Evolutionary conservation across 1,140 invertebrate genomes (phyloP), one percentile per base, ranked within the genome.

Genomic region (Drosophila suzukii): DNA sequence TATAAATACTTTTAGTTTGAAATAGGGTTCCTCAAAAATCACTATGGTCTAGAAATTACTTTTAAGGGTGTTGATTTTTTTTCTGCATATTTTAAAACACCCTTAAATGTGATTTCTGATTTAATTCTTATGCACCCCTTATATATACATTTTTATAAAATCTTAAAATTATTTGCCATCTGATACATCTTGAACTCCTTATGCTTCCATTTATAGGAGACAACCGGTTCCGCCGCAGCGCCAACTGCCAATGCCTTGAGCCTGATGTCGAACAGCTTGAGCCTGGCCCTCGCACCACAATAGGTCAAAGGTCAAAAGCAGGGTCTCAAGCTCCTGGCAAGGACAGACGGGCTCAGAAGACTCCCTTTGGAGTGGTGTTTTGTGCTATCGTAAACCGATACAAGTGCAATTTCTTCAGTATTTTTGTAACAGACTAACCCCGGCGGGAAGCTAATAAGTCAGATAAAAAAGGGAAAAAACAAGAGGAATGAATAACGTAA

Each of bases 371-470:
- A 61, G 70, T 61, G 53, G 75, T 57, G 65, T 68, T 60, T 84
- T 76, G 56, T 62, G 68, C 67, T 15, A 61, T 58, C 63, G 46
- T 59, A 17, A 54, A 17, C 44, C 61, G 61, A 68, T 78, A 65
- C 75, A 82, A 82, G 83, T 79, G 83, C 79, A 79, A 86, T 89
- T 85, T 88, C 78, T 86, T 86, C 83, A 86, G 83, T 86, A 86
- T 86, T 86, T 86, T 88, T 86, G 46, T 86, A 86, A 81, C 81
- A 88, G 83, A 88, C 75, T 86, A 77, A 76, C 43, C 56, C 38
- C 47, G 65, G 56, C 20, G 62, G 74, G 39, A 39, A 58, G 43
- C 39, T 55, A 46, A 49, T 27, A 47, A 51, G 27, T 30, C 15
- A 27, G 43, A 41, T n/a, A 5, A 20, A 59, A 46, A 38, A 49